Conservation (phyloP, 2,113 vertebrate genomes). For the Crocuta crocuta region DNA sequence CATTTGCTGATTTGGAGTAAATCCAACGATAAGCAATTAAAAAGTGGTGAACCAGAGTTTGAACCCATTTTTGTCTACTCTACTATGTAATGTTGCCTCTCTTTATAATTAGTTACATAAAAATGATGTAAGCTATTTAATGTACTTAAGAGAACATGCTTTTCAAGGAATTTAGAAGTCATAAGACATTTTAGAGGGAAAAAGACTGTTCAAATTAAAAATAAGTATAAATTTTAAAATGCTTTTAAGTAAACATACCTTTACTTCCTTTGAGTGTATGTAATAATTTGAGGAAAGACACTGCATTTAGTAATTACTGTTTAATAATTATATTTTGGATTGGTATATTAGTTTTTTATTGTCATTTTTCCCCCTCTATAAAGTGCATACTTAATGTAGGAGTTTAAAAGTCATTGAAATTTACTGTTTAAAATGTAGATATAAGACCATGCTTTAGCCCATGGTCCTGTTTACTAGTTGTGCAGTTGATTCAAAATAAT, state of each 20-base stretch:
- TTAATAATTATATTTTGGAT: conserved; percentile 17
- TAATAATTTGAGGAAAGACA: conserved; percentile 11
- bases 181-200: not conserved
- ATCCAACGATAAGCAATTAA: not conserved
- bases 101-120: not conserved
- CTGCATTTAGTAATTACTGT: not conserved
- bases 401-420: not conserved
- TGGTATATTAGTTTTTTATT: not conserved
- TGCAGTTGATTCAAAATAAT: not conserved
- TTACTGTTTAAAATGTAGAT: conserved; percentile 9
- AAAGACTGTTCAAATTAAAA: not conserved
- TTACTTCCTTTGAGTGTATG: conserved; percentile 42
- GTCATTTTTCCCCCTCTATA: not conserved
- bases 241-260: not conserved
- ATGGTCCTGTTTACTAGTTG: not conserved
- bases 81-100: not conserved
- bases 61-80: not conserved
- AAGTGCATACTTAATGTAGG: not conserved
- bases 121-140: not conserved
- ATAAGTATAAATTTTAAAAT: conserved; percentile 46
- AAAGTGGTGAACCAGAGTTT: not conserved
- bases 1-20: not conserved
- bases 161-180: conserved; percentile 18
- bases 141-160: not conserved
- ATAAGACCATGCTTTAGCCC: not conserved